Base-by-base conservation (phyloP, 2,888 invertebrate genomes). In the Poecilus cupreus region DNA sequence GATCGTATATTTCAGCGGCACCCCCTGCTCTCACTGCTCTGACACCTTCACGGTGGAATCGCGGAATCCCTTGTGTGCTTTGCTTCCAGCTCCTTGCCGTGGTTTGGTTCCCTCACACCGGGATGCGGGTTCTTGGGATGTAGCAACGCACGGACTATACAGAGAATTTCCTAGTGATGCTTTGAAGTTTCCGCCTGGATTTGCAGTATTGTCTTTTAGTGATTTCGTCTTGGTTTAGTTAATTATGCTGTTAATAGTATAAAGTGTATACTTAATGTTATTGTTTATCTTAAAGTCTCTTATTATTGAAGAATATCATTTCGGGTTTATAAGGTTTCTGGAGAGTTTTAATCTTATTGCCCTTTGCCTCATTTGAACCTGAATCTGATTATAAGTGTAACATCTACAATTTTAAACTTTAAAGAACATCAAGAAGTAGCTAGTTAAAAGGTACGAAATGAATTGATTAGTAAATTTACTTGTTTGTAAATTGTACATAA, bases 1-100 rank as follows among this genome's bases (percentile, higher is more conserved):
- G 74, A 60, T 75, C 82, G 78, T 82, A 82, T 82, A 82, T 82
- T 75, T 80, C 75, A 76, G 16, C 80, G 57, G 76, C 82, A 54
- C 82, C 75, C 72, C 46, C 26, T 20, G 11, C 60, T 22, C 32
- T 60, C 32, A 4, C 16, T 16, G 5, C 26, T 26, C 54, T 43
- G 57, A 43, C 78, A 43, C 60, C 78, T 64, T 32, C 6, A 16
- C 49, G 64, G 74, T 20, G 54, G 54, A 26, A n/a, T n/a, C 20
- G 10, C 11, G 3, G 43, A 22, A 18, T 54, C 22, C 18, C 20
- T 20, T 20, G 10, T 11, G 18, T 18, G 49, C 49, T 18, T 8
- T 43, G 37, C 70, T 60, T 60, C 22, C 72, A 22, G 32, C 32
- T 32, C 32, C 32, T 32, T 32, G 32, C 32, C 5, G 54, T 20